Percentiles rank a stretch among this genome's conserved stretches.
Evolutionary conservation across 2,797 vertebrate species (phyloP).

Genomic region (Enteromius paludinosus): DNA sequence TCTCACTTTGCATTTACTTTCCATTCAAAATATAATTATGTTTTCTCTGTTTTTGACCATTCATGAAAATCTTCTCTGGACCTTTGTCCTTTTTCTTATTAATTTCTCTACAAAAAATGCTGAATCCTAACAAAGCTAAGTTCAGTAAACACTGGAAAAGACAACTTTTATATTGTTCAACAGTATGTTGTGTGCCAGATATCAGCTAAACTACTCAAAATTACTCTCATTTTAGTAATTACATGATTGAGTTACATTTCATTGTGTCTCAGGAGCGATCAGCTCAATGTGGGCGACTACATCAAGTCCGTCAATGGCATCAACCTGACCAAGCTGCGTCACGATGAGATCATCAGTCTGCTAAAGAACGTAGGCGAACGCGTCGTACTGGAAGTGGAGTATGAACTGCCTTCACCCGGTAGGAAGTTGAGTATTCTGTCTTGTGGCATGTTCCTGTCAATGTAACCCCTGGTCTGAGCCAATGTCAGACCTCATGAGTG

Average conservation of each 20-base stretch:
- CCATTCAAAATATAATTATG: slow-evolving; percentile 17
- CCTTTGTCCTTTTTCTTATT: neutral
- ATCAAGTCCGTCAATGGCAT: slow-evolving; percentile 98
- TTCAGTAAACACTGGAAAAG: neutral
- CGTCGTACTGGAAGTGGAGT: slow-evolving; percentile 97
- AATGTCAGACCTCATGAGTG: neutral
- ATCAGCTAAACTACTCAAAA: neutral
- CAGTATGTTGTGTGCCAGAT: neutral
- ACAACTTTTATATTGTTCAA: neutral
- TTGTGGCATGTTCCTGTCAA: slow-evolving; percentile 35
- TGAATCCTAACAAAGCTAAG: neutral
- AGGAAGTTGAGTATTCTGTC: slow-evolving; percentile 64
- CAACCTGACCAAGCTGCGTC: slow-evolving; percentile 91
- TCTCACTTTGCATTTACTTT: slow-evolving; percentile 31
- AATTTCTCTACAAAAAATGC: slow-evolving; percentile 2
- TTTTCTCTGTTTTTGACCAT: slow-evolving; percentile 24
- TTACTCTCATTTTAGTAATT: neutral
- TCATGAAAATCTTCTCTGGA: slow-evolving; percentile 1
- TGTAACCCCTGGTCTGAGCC: neutral
- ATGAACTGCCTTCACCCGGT: slow-evolving; percentile 94
- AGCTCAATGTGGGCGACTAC: slow-evolving; percentile 94
- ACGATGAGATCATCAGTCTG: slow-evolving; percentile 95
- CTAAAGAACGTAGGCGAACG: slow-evolving; percentile 95
- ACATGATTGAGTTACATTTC: neutral
- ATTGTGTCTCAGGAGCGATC: slow-evolving; percentile 86